These are phyloP conservation scores for Brotula barbata DNA, from an alignment of 2,797 vertebrate species.

Conservation along the genomic window DNA sequence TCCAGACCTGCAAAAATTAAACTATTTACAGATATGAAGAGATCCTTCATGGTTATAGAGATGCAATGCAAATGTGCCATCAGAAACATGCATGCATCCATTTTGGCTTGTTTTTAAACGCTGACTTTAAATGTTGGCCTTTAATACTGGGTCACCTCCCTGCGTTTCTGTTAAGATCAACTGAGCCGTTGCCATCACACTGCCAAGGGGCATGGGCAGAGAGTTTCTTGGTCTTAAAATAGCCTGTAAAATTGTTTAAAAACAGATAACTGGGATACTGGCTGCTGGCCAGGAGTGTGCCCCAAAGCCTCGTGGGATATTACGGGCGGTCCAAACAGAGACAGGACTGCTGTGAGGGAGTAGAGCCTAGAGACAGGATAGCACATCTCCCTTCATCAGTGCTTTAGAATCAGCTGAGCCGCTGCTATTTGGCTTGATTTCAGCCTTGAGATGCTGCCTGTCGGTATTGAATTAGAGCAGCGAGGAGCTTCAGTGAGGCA, in stretches of 20 bases:
- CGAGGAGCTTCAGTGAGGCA: conserved; percentile 73
- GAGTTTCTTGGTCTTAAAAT: conserved; percentile 82
- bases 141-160: conserved; percentile 34
- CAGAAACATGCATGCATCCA: too few species aligned
- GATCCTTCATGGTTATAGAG: conserved; percentile 62
- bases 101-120: too few species aligned
- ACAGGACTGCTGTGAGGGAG: conserved; percentile 76
- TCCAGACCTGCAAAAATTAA: conserved; percentile 66
- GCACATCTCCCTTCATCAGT: conserved; percentile 82
- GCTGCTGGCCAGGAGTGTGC: conserved; percentile 77
- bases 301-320: conserved; percentile 78
- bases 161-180: conserved; percentile 66
- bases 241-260: conserved; percentile 82
- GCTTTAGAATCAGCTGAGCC: conserved; percentile 82
- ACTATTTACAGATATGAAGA: conserved; percentile 69
- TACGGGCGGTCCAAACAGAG: conserved; percentile 78
- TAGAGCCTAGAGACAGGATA: conserved; percentile 78
- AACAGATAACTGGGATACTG: conserved; percentile 84
- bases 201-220: conserved; percentile 60
- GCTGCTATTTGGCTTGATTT: conserved; percentile 85
- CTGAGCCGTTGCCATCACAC: conserved; percentile 83
- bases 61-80: conserved; percentile 15
- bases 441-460: conserved; percentile 83
- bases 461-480: conserved; percentile 83
- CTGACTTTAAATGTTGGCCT: background rate